These are phyloP conservation scores for Cynopterus sphinx DNA, from an alignment of 2,797 vertebrate species.

Conservation along the genomic window DNA sequence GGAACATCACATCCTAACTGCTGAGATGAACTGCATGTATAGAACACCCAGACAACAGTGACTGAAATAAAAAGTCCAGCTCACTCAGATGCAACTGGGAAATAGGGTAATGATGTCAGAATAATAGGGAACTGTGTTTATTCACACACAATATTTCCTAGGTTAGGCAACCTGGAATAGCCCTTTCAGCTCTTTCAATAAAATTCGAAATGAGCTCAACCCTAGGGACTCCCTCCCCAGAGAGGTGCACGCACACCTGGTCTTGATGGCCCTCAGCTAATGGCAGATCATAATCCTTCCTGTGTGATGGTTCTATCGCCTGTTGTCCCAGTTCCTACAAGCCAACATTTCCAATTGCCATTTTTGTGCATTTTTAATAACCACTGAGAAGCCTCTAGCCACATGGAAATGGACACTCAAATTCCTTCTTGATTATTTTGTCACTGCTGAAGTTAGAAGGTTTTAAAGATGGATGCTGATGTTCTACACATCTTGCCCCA, in stretches of 20 bases:
- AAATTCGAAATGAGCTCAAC: background rate
- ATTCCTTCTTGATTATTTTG: background rate
- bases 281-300: background rate
- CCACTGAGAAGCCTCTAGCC: background rate
- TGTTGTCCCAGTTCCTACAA: background rate
- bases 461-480: background rate
- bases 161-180: background rate
- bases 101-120: background rate
- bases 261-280: rapidly evolving
- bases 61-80: background rate
- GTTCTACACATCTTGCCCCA: background rate
- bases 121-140: background rate
- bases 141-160: background rate
- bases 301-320: background rate
- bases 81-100: background rate
- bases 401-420: background rate
- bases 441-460: background rate
- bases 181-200: background rate
- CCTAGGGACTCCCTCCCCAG: background rate
- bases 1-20: background rate
- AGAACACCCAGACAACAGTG: background rate
- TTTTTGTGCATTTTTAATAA: background rate
- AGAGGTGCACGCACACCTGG: background rate
- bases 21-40: background rate
- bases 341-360: background rate